phyloP scores from a whole-genome alignment of 2,797 vertebrate species.

The Oceanodroma leucorhoa region DNA sequence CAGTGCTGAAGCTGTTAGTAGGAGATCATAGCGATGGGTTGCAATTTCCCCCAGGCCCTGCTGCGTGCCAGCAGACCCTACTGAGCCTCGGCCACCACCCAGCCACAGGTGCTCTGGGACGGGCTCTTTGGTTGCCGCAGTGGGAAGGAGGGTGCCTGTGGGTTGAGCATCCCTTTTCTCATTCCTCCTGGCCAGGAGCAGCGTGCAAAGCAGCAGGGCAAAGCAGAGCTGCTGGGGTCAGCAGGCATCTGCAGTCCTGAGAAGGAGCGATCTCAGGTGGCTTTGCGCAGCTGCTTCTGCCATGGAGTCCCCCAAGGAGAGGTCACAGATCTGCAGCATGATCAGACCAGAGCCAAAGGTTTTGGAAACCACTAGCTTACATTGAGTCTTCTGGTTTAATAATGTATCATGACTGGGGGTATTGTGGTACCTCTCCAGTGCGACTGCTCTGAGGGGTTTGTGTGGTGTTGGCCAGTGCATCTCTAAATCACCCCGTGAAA shows the following conservation, averaged over 20 bases:
- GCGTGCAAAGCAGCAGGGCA: neutral
- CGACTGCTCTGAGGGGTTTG: neutral
- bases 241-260: neutral
- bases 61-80: neutral
- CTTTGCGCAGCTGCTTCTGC: neutral
- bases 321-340: neutral
- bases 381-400: neutral
- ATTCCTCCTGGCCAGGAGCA: neutral
- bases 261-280: neutral
- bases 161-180: neutral
- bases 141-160: neutral
- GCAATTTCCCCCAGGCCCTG: neutral
- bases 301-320: neutral
- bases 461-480: neutral
- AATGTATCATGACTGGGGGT: neutral
- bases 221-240: neutral
- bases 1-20: neutral
- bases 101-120: accelerated
- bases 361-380: neutral
- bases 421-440: neutral
- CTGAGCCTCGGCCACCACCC: neutral
- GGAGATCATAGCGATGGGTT: neutral
- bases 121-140: accelerated
- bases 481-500: neutral
- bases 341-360: neutral